A percentile compares a stretch with the other conserved stretches of the same genome.
Conservation (phyloP, 2,113 vertebrate species). For the Panthera tigris region DNA sequence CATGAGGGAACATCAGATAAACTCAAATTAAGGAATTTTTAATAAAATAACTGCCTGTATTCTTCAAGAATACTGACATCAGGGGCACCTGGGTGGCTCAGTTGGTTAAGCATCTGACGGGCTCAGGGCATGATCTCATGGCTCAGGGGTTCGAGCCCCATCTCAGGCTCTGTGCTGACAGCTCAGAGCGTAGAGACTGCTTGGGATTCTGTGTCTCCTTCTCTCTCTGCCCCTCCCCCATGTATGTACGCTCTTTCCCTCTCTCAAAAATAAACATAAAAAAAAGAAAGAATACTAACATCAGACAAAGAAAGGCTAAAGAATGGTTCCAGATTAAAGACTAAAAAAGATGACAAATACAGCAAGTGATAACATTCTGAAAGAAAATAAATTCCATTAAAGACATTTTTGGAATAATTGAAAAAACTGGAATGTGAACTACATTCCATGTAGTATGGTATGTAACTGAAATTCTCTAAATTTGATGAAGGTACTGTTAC, state of each 20-base stretch:
- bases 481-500: neutral
- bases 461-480: neutral
- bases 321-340: neutral
- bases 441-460: neutral
- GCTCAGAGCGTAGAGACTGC: neutral
- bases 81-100: neutral
- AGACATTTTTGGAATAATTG: neutral
- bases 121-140: neutral
- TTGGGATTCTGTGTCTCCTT: neutral
- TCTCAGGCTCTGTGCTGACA: neutral
- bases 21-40: neutral
- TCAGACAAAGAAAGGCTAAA: neutral
- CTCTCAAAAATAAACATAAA: neutral
- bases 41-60: neutral
- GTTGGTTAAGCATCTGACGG: neutral
- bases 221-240: neutral
- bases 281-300: neutral
- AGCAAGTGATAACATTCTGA: neutral
- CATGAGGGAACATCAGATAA: neutral
- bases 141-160: neutral
- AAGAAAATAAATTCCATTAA: conserved; percentile 27
- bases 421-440: neutral
- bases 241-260: neutral
- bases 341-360: neutral
- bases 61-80: neutral